A percentile compares a stretch with the other conserved stretches of the same genome.
These are phyloP conservation scores for Mellivora capensis DNA, from an alignment of 2,113 vertebrate species.

Conservation along the genomic window DNA sequence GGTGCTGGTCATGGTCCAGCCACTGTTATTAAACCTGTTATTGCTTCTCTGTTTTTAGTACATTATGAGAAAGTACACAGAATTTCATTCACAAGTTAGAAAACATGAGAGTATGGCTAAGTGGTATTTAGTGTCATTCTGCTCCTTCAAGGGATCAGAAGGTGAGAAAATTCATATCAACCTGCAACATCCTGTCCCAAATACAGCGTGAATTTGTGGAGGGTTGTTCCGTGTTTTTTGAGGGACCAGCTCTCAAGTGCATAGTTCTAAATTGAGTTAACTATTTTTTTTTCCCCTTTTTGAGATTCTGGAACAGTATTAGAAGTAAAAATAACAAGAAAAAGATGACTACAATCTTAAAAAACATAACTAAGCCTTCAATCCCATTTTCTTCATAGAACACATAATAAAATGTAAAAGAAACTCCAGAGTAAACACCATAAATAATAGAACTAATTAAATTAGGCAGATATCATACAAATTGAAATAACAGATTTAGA, in stretches of 20 bases:
- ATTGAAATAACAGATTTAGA: neutral
- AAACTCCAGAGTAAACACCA: neutral
- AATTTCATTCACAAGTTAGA: neutral
- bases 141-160: neutral
- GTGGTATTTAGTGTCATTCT: neutral
- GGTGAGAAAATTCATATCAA: neutral
- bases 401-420: neutral
- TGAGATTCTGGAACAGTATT: neutral
- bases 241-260: neutral
- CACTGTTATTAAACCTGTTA: neutral
- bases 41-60: neutral
- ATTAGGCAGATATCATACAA: neutral
- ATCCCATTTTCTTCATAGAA: neutral
- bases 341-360: neutral
- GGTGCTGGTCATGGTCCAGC: neutral
- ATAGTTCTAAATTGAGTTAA: neutral
- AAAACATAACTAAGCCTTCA: neutral
- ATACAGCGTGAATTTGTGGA: neutral
- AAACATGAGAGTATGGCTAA: neutral
- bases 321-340: neutral
- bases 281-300: neutral
- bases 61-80: neutral
- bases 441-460: conserved; percentile 4
- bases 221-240: neutral
- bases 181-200: neutral